These are phyloP conservation scores for Sussaba pulchella DNA, from an alignment of 2,888 invertebrate genomes.

Conservation along the genomic window DNA sequence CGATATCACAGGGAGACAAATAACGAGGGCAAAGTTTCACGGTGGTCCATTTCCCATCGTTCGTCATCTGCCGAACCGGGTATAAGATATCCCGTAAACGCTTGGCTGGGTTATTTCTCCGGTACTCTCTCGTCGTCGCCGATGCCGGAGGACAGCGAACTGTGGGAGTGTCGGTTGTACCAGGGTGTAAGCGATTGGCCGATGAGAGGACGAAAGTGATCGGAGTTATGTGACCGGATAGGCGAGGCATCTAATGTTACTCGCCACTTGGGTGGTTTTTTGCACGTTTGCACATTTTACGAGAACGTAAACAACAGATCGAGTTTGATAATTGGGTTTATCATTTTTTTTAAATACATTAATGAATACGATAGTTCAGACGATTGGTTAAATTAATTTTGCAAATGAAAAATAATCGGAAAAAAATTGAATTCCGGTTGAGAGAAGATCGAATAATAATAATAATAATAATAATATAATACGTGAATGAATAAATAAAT, in stretches of 20 bases:
- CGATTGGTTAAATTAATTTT: too few relatives aligned
- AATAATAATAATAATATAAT: too few relatives aligned
- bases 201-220: constrained; percentile 46
- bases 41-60: constrained; percentile 84
- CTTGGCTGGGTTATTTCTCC: constrained; percentile 75
- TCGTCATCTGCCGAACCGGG: constrained; percentile 78
- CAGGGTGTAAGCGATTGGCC: constrained; percentile 39
- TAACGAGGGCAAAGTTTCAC: constrained; percentile 71
- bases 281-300: not conserved
- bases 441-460: too few relatives aligned
- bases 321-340: not conserved
- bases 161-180: constrained; percentile 69
- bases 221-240: constrained; percentile 13
- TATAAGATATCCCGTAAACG: constrained; percentile 75
- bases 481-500: too few relatives aligned
- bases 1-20: constrained; percentile 51
- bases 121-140: constrained; percentile 74
- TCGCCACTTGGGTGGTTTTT: constrained; percentile 49
- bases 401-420: too few relatives aligned
- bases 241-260: constrained; percentile 59
- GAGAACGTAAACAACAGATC: constrained; percentile 8
- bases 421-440: too few relatives aligned
- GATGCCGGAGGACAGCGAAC: constrained; percentile 48
- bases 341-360: constrained; percentile 2
- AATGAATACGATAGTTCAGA: too few relatives aligned